These are phyloP conservation scores for Temnopleurus reevesii DNA, from an alignment of 53 echinoderm and acorn worm genomes.

Conservation along the genomic window DNA sequence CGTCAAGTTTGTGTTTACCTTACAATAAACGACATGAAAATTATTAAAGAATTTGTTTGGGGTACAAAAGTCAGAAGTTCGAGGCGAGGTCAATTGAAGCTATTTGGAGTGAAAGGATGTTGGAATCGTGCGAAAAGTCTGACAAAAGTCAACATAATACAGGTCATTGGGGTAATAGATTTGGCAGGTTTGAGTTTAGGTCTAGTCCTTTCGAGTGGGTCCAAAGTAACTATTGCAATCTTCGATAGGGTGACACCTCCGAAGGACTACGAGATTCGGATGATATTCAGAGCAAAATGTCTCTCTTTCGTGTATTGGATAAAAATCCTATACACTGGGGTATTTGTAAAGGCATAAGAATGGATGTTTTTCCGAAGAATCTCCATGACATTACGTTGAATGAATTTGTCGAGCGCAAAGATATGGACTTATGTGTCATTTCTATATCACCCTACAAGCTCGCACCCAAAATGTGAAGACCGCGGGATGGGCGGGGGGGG, in stretches of 20 bases:
- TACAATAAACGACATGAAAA: background rate
- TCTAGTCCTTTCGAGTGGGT: background rate
- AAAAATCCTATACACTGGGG: too few relatives aligned
- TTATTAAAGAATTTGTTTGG: background rate
- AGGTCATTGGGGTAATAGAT: background rate
- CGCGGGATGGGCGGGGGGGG: too few relatives aligned
- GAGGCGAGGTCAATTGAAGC: background rate
- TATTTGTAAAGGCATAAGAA: too few relatives aligned
- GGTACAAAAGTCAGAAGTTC: background rate
- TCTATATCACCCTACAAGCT: too few relatives aligned
- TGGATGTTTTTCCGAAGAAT: too few relatives aligned
- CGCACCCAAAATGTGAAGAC: too few relatives aligned
- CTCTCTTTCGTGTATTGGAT: background rate
- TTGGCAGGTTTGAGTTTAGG: background rate
- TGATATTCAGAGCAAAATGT: background rate
- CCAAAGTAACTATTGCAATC: background rate
- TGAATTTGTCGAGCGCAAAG: too few relatives aligned
- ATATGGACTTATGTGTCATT: too few relatives aligned
- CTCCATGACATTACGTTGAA: too few relatives aligned
- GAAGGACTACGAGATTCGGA: background rate
- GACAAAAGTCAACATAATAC: slow-evolving; percentile 39
- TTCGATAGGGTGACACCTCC: background rate
- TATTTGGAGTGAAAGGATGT: slow-evolving; percentile 2
- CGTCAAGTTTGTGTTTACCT: slow-evolving; percentile 3
- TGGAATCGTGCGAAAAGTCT: slow-evolving; percentile 16